phyloP scores from a whole-genome alignment of 37 sponge, comb jelly and placozoan species.

The Petrosia ficiformis region DNA sequence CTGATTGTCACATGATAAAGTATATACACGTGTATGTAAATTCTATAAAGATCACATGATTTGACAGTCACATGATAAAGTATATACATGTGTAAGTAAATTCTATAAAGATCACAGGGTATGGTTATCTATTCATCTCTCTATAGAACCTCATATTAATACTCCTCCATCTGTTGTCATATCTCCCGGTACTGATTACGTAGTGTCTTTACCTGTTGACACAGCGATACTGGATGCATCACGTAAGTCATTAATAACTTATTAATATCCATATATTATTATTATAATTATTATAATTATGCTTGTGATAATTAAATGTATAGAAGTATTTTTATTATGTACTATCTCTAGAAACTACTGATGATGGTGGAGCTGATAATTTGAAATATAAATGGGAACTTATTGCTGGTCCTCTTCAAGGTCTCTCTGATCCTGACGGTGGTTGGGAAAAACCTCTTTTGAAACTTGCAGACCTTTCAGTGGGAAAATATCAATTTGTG shows the following conservation, averaged over 20 bases:
- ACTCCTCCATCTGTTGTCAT: not conserved
- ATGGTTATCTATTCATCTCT: not conserved
- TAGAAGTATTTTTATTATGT: not conserved
- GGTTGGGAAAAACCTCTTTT: slow-evolving; percentile 8
- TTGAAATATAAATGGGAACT: slow-evolving; percentile 54
- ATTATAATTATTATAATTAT: not conserved
- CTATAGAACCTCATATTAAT: not conserved
- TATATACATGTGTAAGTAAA: too few species aligned
- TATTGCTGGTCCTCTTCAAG: slow-evolving; percentile 27
- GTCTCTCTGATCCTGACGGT: not conserved
- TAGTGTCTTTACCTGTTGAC: not conserved
- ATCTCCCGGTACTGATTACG: not conserved
- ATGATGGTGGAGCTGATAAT: slow-evolving; percentile 18
- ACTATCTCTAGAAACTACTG: not conserved
- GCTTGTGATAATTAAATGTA: not conserved
- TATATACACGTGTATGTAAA: too few species aligned
- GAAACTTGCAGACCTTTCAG: slow-evolving; percentile 10
- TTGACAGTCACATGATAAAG: too few species aligned
- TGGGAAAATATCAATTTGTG: slow-evolving; percentile 52
- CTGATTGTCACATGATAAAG: too few species aligned
- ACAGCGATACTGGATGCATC: not conserved
- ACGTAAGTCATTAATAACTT: not conserved
- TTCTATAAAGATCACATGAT: too few species aligned
- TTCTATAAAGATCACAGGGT: too few species aligned
- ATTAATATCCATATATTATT: not conserved